Evolutionary conservation across 2,888 invertebrate species (phyloP).

Genomic region (Thyatira batis): DNA sequence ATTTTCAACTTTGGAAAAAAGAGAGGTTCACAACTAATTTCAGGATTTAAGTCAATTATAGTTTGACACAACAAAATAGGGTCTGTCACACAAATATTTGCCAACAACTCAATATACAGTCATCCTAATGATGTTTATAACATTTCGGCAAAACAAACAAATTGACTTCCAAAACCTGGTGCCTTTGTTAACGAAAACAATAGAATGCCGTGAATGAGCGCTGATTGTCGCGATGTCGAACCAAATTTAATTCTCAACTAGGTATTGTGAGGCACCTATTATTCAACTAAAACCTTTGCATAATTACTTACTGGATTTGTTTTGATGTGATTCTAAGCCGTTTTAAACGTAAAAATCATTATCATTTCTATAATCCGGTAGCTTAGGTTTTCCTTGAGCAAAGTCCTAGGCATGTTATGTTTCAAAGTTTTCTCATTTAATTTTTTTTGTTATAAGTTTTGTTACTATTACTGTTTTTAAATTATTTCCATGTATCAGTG

Average conservation of each 20-base stretch:
- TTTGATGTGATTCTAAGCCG: neutral
- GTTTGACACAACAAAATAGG: no score
- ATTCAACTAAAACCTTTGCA: neutral
- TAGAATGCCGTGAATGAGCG: conserved; percentile 41
- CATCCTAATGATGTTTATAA: conserved; percentile 35
- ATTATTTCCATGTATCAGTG: no score
- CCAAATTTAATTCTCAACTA: conserved; percentile 37
- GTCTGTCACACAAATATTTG: conserved; percentile 2
- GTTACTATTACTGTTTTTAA: no score
- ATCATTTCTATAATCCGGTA: no score
- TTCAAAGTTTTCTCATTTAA: no score
- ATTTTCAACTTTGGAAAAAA: no score
- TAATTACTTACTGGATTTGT: neutral
- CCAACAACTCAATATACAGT: neutral
- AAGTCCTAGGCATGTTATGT: no score
- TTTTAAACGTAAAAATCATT: no score
- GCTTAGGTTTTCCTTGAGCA: no score
- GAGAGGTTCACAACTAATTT: no score
- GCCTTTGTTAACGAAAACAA: conserved; percentile 41
- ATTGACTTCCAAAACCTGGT: conserved; percentile 40
- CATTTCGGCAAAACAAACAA: conserved; percentile 36
- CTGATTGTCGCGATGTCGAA: conserved; percentile 41
- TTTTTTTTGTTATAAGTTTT: no score
- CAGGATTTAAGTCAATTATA: no score
- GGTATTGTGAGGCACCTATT: conserved; percentile 6